Base-by-base conservation (phyloP, 2,113 vertebrate genomes). In the Gymnocephalus cernua region DNA sequence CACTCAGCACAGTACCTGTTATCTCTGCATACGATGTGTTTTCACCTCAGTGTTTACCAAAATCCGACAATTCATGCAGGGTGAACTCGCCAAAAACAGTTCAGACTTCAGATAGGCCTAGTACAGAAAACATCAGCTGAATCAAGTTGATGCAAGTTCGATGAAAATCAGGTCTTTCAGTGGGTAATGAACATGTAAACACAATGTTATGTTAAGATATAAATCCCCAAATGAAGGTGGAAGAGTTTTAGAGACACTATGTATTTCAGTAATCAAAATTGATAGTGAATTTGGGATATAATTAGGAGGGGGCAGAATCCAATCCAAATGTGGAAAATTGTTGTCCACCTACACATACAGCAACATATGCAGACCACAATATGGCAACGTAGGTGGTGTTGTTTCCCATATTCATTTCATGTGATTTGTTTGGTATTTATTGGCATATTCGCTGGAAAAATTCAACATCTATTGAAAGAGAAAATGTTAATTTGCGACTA, bases 281-380 rank as follows among this genome's bases (percentile, higher is more conserved):
- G 41, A 15, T 12, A 5, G 1, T 41, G 38, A 41, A 45, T 23
- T 6, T 5, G 21, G 13, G 4, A 21, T 21, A 5, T 27, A 44
- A 59, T 64, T 13, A 25, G 12, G 10, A 59, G 1, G n/a, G 38
- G 38, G 38, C 38, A 2, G 11, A 41, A 41, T 41, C 10, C 38
- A 41, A 41, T 11, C 38, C 35, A 54, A 16, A 41, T 53, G 44
- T 63, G 48, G 70, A 18, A 29, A 54, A 29, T 12, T 66, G 59
- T 18, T 77, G 6, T 23, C 21, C 47, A 47, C 29, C 48, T 56
- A 57, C 67, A 25, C 59, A 54, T 4, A 27, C 23, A 77, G 56
- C 19, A 56, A 53, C 66, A 64, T 25, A n/a, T 27, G 54, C 68
- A 47, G 19, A 67, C 21, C 19, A 65, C 21, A 65, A 15, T 70